Percentiles rank a stretch among this genome's conserved stretches.
Evolutionary conservation across 2,113 vertebrate species (phyloP).

Genomic region (Tupaia tana): DNA sequence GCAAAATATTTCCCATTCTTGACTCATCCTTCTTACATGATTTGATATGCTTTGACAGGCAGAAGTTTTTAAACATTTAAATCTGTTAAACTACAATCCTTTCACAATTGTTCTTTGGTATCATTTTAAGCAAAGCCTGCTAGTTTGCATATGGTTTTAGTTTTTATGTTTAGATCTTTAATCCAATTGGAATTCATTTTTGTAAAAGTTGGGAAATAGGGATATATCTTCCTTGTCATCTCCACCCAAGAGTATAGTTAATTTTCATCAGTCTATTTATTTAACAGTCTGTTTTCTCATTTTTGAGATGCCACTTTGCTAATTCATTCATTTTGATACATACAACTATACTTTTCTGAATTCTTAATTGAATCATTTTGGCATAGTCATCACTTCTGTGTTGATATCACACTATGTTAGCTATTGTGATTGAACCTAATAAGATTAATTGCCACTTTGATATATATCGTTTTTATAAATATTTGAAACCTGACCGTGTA

Average conservation of each 20-base stretch:
- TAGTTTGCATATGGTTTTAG: slow-evolving; percentile 58
- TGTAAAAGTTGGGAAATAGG: slow-evolving; percentile 45
- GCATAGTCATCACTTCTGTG: background rate
- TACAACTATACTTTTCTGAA: slow-evolving; percentile 17
- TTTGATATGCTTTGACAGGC: background rate
- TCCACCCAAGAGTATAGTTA: slow-evolving; percentile 28
- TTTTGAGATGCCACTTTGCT: slow-evolving; percentile 32
- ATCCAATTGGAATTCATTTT: slow-evolving; percentile 28
- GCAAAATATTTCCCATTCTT: background rate
- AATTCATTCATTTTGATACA: slow-evolving; percentile 46
- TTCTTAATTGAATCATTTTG: slow-evolving; percentile 2
- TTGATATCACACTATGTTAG: background rate
- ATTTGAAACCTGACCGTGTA: background rate
- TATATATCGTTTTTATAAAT: background rate
- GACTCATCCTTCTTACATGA: background rate
- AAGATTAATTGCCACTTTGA: background rate
- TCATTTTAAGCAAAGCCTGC: background rate
- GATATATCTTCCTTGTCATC: background rate
- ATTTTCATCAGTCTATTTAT: slow-evolving; percentile 28
- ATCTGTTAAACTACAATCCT: background rate
- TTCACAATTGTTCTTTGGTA: background rate
- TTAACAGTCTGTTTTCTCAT: slow-evolving; percentile 24
- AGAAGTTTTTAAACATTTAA: background rate
- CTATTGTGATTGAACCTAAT: background rate
- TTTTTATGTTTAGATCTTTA: slow-evolving; percentile 54